Evolutionary conservation across 2,888 invertebrate species (phyloP).

Genomic region (Chrysolina oricalcia): DNA sequence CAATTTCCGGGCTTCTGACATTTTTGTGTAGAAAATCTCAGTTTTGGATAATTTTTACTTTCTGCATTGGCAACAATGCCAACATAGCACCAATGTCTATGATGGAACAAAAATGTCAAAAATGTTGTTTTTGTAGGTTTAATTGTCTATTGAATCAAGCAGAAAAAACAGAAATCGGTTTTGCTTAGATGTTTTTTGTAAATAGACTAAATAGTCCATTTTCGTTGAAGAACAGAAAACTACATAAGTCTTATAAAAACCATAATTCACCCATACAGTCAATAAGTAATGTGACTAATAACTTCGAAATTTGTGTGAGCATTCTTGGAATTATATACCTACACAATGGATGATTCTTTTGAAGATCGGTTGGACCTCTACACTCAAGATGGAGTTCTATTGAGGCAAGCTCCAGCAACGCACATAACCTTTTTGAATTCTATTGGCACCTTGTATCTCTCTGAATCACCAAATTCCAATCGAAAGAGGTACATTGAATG

Average conservation of each 20-base stretch:
- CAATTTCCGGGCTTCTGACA: too few relatives aligned
- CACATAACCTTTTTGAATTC: conserved; percentile 76
- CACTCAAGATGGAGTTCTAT: conserved; percentile 86
- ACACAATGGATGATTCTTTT: conserved; percentile 59
- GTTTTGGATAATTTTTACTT: too few relatives aligned
- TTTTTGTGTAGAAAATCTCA: too few relatives aligned
- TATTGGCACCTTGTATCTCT: conserved; percentile 81
- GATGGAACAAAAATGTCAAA: too few relatives aligned
- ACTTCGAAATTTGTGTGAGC: not conserved
- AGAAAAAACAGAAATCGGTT: not conserved
- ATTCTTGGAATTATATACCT: not conserved
- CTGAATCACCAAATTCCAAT: conserved; percentile 74
- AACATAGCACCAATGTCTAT: too few relatives aligned
- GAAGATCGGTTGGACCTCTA: conserved; percentile 76
- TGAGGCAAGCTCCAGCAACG: conserved; percentile 79
- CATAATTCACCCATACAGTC: not conserved
- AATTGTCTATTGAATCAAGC: not conserved
- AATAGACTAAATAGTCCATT: not conserved
- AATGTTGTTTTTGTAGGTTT: not conserved
- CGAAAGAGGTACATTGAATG: conserved; percentile 80
- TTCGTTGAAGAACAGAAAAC: not conserved
- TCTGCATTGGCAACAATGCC: too few relatives aligned
- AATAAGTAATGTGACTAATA: conserved; percentile 1
- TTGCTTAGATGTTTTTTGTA: not conserved
- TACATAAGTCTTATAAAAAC: not conserved